A percentile compares a stretch with the other conserved stretches of the same genome.
Conservation (phyloP, 1,140 invertebrate genomes). For the Drosophila gunungcola region DNA sequence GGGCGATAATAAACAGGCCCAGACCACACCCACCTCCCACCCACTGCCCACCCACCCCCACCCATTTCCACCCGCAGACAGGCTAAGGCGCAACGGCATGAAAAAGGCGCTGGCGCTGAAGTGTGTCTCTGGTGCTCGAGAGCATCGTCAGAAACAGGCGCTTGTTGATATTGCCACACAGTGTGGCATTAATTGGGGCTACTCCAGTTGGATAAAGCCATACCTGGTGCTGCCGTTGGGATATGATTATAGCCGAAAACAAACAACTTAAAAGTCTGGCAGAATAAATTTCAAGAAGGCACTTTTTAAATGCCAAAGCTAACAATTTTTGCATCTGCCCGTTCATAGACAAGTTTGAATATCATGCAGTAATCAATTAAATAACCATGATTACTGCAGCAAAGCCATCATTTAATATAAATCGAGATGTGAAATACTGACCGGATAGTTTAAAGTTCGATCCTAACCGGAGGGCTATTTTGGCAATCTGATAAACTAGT, state of each 20-base stretch:
- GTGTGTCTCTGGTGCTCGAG: slow-evolving; percentile 59
- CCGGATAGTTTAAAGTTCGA: too few relatives aligned
- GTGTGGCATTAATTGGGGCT: slow-evolving; percentile 53
- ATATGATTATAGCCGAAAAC: slow-evolving; percentile 23
- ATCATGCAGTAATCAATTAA: too few relatives aligned
- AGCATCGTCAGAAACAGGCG: slow-evolving; percentile 62
- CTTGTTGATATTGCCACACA: slow-evolving; percentile 79
- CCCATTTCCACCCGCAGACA: slow-evolving; percentile 11
- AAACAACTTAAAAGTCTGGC: slow-evolving; percentile 9
- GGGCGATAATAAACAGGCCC: slow-evolving; percentile 77
- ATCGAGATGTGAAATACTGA: too few relatives aligned
- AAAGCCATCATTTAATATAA: too few relatives aligned
- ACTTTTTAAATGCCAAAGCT: not conserved
- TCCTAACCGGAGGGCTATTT: too few relatives aligned
- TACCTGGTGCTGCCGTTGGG: slow-evolving; percentile 28
- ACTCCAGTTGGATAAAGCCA: slow-evolving; percentile 49
- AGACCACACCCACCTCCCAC: slow-evolving; percentile 26
- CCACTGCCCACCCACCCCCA: slow-evolving; percentile 9
- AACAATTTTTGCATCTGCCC: not conserved
- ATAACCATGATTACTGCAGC: too few relatives aligned
- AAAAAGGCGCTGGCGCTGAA: slow-evolving; percentile 67
- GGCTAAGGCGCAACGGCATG: slow-evolving; percentile 54
- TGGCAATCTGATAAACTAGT: too few relatives aligned
- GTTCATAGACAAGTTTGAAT: too few relatives aligned
- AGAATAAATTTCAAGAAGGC: slow-evolving; percentile 5